Conservation (phyloP, 2,888 invertebrate genomes). For the Sarcophaga carnaria region DNA sequence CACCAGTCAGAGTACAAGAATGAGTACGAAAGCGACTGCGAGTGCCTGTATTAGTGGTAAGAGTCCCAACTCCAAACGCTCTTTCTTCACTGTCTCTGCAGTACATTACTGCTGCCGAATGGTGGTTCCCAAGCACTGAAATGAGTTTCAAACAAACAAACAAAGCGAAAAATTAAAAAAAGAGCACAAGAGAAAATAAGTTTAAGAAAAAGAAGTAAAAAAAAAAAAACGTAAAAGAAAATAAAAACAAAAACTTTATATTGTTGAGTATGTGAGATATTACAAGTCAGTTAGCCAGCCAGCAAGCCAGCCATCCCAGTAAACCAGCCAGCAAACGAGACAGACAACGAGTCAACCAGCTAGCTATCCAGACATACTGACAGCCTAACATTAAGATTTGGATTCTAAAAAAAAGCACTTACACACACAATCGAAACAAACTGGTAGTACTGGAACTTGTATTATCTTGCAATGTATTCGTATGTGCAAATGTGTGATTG, state of each 20-base stretch:
- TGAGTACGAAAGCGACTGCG: neutral
- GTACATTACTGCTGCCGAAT: constrained; percentile 25
- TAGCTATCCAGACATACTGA: constrained; percentile 29
- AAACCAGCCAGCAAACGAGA: constrained; percentile 30
- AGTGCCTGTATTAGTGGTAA: constrained; percentile 12
- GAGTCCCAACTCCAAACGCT: constrained; percentile 60
- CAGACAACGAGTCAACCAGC: neutral
- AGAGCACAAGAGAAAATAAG: constrained; percentile 24
- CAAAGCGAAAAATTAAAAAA: constrained; percentile 51
- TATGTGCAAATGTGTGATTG: constrained; percentile 1
- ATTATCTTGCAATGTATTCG: neutral
- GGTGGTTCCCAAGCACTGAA: constrained; percentile 51
- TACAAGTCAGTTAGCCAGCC: constrained; percentile 13
- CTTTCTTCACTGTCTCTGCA: constrained; percentile 45
- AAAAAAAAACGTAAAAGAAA: neutral
- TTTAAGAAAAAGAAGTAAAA: constrained; percentile 1
- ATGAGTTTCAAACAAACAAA: constrained; percentile 58
- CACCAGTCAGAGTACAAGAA: constrained; percentile 28
- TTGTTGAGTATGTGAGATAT: constrained; percentile 49
- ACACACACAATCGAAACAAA: constrained; percentile 13
- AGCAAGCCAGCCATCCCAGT: constrained; percentile 11
- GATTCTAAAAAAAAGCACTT: constrained; percentile 26
- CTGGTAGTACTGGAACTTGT: constrained; percentile 50
- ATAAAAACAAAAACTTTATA: constrained; percentile 33
- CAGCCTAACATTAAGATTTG: constrained; percentile 45